These are phyloP conservation scores for Dinocampus coccinellae DNA, from an alignment of 2,888 invertebrate genomes.

Conservation along the genomic window DNA sequence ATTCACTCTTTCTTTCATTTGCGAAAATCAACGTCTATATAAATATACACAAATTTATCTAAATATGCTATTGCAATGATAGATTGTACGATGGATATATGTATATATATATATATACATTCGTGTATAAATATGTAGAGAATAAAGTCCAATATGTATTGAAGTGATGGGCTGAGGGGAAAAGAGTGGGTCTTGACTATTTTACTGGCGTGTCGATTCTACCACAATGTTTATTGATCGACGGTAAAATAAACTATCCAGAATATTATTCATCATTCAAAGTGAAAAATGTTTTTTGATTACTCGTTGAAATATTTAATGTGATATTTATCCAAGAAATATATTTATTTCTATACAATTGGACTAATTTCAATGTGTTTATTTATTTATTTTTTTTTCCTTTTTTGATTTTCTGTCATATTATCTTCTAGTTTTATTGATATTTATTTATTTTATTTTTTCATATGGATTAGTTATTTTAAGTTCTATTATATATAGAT, in stretches of 20 bases:
- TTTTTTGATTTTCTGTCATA: too few relatives aligned
- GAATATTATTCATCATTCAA: not conserved
- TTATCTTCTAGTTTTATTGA: too few relatives aligned
- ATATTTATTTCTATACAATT: too few relatives aligned
- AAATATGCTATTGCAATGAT: not conserved
- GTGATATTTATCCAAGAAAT: not conserved
- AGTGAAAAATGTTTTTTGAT: not conserved
- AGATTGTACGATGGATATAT: not conserved
- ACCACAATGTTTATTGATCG: slow-evolving; percentile 21
- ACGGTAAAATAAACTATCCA: slow-evolving; percentile 8
- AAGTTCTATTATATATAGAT: too few relatives aligned
- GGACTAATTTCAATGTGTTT: too few relatives aligned
- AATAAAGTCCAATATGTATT: not conserved
- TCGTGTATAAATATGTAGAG: not conserved
- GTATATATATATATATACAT: not conserved
- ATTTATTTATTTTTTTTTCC: too few relatives aligned
- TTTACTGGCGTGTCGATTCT: slow-evolving; percentile 7
- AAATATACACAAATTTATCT: not conserved
- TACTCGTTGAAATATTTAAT: not conserved
- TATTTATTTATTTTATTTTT: not conserved
- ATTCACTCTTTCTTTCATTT: not conserved
- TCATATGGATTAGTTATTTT: too few relatives aligned
- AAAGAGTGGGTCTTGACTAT: not conserved
- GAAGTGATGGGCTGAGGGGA: not conserved
- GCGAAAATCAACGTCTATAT: not conserved